Evolutionary conservation across 2,888 invertebrate species (phyloP).

Genomic region (Eupelmus urozonus): DNA sequence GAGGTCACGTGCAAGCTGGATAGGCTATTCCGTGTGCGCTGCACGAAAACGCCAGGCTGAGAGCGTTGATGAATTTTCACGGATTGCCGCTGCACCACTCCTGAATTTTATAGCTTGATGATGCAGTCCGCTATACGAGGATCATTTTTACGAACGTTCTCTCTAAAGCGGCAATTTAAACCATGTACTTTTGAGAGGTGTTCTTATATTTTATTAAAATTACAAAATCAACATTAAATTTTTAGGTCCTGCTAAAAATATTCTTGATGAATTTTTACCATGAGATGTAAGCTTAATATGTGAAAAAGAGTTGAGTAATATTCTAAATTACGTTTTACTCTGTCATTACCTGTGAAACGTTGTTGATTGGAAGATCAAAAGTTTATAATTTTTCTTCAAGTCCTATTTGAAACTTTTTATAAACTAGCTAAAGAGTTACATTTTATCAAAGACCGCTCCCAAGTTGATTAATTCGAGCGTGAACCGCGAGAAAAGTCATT

Average conservation of each 20-base stretch:
- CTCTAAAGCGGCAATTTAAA: background rate
- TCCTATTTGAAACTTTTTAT: conserved; percentile 18
- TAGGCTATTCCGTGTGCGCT: conserved; percentile 21
- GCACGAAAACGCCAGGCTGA: background rate
- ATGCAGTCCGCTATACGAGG: background rate
- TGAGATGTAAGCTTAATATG: no score
- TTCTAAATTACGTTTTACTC: no score
- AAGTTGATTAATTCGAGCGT: conserved; percentile 52
- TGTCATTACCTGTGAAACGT: no score
- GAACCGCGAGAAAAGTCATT: conserved; percentile 49
- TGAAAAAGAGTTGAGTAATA: no score
- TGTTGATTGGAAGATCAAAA: background rate
- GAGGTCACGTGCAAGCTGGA: conserved; percentile 23
- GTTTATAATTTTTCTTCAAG: conserved; percentile 33
- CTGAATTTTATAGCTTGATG: background rate
- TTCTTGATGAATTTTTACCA: no score
- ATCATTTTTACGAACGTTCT: conserved; percentile 1
- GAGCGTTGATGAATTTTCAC: conserved; percentile 29
- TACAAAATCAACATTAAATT: no score
- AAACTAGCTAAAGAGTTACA: conserved; percentile 5
- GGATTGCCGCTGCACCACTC: background rate
- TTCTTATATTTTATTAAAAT: no score
- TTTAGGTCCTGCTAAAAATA: no score
- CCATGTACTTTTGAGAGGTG: background rate
- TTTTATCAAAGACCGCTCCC: conserved; percentile 41